Base-by-base conservation (phyloP, 2,113 vertebrate species). In the Muntiacus reevesi region DNA sequence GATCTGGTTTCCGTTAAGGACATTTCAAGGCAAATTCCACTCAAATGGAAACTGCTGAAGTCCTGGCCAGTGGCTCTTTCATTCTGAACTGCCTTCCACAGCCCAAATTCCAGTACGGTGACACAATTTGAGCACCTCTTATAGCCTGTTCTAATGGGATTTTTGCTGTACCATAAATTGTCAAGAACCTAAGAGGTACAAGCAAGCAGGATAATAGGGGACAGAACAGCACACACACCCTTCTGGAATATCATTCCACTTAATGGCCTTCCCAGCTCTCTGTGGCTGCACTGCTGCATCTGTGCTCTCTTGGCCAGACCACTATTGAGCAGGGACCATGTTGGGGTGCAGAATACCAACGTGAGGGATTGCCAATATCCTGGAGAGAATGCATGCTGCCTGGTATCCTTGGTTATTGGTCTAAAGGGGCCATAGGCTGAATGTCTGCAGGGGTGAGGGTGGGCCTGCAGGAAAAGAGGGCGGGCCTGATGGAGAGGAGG, bases 21-120 rank as follows among this genome's bases (percentile, higher is more conserved):
- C 79, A 94, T 97, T 93, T 81, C 95, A 96, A 97, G 96, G 71
- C 71, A 95, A 94, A 97, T 95, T 96, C 83, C 59, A 86, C 50
- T 78, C 57, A 43, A 60, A 74, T 50, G 62, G 89, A 96, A 97
- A 89, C 27, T 11, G 14, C 57, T 85, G 33, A 59, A 54, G 45
- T 87, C 47, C 57, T 94, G 78, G 55, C 79, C 71, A 55, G 57
- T 84, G 74, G 52, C 33, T 91, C 78, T 94, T 87, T 95, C 33
- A 30, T 95, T 98, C 95, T 79, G 83, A 93, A 91, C 67, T 30
- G n/a, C 60, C 91, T 89, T 96, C 82, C 86, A 91, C 87, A 78
- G 40, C n/a, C 82, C 82, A 93, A 62, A 97, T 97, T 97, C 96
- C 87, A 95, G 87, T 30, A 47, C 28, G 59, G 47, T 97, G 93